Conservation (phyloP, 2,113 vertebrate species). For the Rhinoptilus africanus region DNA sequence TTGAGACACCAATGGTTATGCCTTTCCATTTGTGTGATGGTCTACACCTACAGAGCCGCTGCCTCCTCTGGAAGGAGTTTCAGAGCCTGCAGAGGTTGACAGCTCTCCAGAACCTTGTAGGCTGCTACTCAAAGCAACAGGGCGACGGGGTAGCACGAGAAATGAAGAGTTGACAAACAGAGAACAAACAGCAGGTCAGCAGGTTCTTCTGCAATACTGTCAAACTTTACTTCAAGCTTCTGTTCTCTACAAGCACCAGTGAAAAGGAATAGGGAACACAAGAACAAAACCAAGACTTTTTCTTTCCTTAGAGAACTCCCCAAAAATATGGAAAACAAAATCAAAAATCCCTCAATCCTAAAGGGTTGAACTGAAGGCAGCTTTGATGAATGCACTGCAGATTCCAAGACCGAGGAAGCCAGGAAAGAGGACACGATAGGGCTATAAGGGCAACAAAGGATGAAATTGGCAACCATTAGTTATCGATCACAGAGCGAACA, state of each 20-base stretch:
- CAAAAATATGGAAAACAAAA: not conserved
- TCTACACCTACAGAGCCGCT: not conserved
- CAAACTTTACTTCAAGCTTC: not conserved
- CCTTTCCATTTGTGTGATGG: not conserved
- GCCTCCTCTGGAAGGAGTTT: not conserved
- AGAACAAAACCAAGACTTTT: not conserved
- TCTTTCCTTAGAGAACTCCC: not conserved
- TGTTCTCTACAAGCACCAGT: not conserved
- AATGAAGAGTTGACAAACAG: not conserved
- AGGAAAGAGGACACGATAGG: not conserved
- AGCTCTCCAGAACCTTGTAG: not conserved
- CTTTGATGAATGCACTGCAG: not conserved
- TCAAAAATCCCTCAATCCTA: not conserved
- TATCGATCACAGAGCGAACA: not conserved
- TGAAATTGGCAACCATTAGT: not conserved
- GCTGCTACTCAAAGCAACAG: not conserved
- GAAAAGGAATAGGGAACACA: not conserved
- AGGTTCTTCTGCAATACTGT: not conserved
- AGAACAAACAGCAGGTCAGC: not conserved
- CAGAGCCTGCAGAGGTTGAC: not conserved
- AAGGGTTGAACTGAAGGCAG: not conserved
- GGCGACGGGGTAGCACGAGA: not conserved
- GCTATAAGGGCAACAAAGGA: not conserved
- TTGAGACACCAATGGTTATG: not conserved
- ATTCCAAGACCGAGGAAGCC: not conserved